Evolutionary conservation across 2,113 vertebrate species (phyloP).

Genomic region (Lycaon pictus): DNA sequence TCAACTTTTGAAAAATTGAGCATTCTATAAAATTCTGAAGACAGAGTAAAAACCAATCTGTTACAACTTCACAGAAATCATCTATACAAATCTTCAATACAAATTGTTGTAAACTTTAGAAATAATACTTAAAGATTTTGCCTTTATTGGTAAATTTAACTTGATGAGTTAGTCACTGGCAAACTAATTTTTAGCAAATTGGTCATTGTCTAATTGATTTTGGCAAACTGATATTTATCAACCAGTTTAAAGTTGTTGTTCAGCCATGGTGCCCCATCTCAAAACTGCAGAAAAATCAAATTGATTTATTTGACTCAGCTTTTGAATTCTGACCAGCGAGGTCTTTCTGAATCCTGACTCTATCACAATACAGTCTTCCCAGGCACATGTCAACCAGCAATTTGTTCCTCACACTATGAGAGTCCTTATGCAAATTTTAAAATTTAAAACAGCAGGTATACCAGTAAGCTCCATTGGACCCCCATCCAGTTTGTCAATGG

Average conservation of each 20-base stretch:
- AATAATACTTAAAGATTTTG: background rate
- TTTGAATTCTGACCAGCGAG: background rate
- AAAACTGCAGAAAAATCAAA: constrained; percentile 21
- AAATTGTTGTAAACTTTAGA: constrained; percentile 6
- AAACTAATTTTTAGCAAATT: constrained; percentile 8
- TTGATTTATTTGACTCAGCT: background rate
- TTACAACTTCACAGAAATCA: constrained; percentile 14
- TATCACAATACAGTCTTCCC: background rate
- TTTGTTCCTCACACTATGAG: background rate
- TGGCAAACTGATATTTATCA: background rate
- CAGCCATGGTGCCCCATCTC: background rate
- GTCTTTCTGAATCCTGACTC: background rate
- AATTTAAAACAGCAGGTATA: background rate
- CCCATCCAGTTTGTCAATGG: background rate
- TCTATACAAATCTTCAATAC: background rate
- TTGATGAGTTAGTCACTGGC: background rate
- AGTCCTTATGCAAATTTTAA: background rate
- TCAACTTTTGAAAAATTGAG: constrained; percentile 38
- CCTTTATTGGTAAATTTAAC: background rate
- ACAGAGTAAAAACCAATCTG: background rate
- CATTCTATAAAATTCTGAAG: background rate
- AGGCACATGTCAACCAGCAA: background rate
- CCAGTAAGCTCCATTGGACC: background rate
- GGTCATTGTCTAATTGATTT: background rate
- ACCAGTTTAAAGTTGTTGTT: background rate